Evolutionary conservation across 1,140 invertebrate genomes (phyloP).

Genomic region (Diuraphis noxia): DNA sequence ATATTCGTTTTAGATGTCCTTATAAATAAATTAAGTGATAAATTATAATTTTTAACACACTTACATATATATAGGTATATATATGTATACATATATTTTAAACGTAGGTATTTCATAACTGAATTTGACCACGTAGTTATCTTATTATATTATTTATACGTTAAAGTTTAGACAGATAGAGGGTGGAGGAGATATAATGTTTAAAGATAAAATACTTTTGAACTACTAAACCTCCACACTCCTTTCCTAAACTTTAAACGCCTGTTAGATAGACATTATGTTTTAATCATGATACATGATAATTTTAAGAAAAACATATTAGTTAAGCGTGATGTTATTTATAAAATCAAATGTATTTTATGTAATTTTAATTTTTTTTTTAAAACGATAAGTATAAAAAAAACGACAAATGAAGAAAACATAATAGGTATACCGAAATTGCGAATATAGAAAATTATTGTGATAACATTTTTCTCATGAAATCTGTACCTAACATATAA

Average conservation of each 20-base stretch:
- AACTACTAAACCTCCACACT: not conserved
- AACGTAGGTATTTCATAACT: not conserved
- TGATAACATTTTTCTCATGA: not conserved
- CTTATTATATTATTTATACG: constrained; percentile 9
- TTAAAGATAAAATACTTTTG: constrained; percentile 23
- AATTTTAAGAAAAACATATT: constrained; percentile 1
- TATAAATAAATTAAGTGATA: not conserved
- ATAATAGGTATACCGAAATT: not conserved
- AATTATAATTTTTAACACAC: not conserved
- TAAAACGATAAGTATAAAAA: constrained; percentile 2
- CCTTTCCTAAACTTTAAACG: constrained; percentile 17
- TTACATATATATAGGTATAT: too few species aligned
- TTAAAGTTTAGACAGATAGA: not conserved
- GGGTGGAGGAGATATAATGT: not conserved
- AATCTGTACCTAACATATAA: not conserved
- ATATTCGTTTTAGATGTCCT: not conserved
- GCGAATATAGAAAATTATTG: not conserved
- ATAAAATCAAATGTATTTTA: not conserved
- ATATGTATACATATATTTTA: not conserved
- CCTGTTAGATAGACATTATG: not conserved
- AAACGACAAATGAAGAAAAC: not conserved
- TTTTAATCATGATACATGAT: constrained; percentile 11
- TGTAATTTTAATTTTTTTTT: not conserved
- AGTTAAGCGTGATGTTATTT: not conserved
- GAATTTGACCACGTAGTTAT: constrained; percentile 30